A percentile compares a stretch with the other conserved stretches of the same genome.
phyloP scores from a whole-genome alignment of 1,140 invertebrate genomes.

The Nasonia giraulti region DNA sequence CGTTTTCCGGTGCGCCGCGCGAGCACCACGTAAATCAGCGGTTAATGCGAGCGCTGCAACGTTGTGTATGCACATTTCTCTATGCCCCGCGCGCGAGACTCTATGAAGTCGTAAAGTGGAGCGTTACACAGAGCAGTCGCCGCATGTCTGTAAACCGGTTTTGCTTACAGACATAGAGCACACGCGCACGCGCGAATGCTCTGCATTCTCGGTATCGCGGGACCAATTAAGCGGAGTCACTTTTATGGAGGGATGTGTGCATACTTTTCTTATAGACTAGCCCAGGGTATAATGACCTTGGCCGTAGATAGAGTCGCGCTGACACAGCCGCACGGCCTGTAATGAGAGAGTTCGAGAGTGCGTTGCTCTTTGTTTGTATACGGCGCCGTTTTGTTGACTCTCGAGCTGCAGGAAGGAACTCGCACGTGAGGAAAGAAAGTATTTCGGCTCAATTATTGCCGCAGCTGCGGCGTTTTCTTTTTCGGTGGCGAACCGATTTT shows the following conservation, averaged over 20 bases:
- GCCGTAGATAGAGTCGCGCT: neutral
- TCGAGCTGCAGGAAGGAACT: neutral
- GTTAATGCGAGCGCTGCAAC: neutral
- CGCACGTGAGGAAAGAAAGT: neutral
- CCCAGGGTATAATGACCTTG: conserved; percentile 11
- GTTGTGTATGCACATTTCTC: too few species aligned
- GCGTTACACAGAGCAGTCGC: neutral
- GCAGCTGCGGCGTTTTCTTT: neutral
- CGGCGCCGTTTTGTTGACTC: neutral
- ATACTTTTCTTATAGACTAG: neutral
- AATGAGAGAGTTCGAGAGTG: conserved; percentile 9
- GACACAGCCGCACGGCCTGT: neutral
- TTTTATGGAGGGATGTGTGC: neutral
- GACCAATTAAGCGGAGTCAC: conserved; percentile 1
- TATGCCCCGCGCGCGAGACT: too few species aligned
- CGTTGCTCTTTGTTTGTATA: neutral
- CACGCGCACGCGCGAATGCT: too few species aligned
- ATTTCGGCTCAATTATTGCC: neutral
- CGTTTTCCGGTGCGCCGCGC: neutral
- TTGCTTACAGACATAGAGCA: too few species aligned
- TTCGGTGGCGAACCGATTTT: neutral
- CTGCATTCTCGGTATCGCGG: too few species aligned
- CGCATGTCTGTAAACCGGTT: too few species aligned
- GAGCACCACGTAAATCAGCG: neutral
- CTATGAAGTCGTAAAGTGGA: conserved; percentile 14